These are phyloP conservation scores for Palythoa grandis DNA, from an alignment of 92 coral and sea anemone species.

Conservation along the genomic window DNA sequence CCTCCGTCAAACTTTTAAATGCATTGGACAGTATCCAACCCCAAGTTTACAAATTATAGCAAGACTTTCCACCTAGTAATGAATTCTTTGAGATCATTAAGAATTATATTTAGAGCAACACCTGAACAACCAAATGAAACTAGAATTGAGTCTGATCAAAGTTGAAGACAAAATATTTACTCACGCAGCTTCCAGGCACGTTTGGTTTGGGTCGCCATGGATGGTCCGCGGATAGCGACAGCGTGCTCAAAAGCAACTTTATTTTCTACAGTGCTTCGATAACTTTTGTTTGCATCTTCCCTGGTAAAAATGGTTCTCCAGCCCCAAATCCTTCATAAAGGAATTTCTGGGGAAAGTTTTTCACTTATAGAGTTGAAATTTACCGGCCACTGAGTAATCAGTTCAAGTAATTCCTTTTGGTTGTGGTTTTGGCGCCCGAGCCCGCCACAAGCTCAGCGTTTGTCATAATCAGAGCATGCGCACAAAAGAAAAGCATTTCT, in stretches of 20 bases:
- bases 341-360: slow-evolving; percentile 2
- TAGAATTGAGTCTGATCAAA: background rate
- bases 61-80: background rate
- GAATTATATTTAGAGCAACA: background rate
- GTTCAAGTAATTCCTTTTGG: background rate
- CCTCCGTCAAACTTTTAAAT: background rate
- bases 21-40: background rate
- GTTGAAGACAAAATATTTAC: slow-evolving; percentile 36
- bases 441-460: slow-evolving; percentile 29
- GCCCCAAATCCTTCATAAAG: slow-evolving; percentile 19
- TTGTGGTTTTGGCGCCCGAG: slow-evolving; percentile 46
- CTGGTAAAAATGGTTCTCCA: background rate
- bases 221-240: background rate
- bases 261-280: background rate
- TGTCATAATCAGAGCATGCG: slow-evolving; percentile 10
- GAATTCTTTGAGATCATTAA: background rate
- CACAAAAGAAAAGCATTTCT: background rate
- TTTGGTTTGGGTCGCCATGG: slow-evolving; percentile 79
- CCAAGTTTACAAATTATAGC: background rate
- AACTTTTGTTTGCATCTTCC: slow-evolving; percentile 23
- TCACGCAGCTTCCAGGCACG: slow-evolving; percentile 95
- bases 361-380: background rate
- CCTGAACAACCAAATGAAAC: background rate
- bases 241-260: slow-evolving; percentile 17
- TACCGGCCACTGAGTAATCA: slow-evolving; percentile 14